phyloP scores from a whole-genome alignment of 2,888 invertebrate species.

The Lasioglossum oenotherae region DNA sequence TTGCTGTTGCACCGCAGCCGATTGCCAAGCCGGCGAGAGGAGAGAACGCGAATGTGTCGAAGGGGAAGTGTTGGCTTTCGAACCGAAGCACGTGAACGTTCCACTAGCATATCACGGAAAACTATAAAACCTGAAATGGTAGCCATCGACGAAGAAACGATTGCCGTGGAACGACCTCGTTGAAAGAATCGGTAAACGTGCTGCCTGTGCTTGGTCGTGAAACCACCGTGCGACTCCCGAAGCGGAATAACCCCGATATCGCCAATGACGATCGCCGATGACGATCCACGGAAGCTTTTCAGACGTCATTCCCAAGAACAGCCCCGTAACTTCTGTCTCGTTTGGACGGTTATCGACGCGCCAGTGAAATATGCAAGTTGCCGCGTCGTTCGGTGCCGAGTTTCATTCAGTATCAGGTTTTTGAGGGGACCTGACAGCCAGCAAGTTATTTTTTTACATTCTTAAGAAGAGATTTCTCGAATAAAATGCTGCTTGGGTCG shows the following conservation, averaged over 20 bases:
- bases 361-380: background rate
- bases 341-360: background rate
- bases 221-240: slow-evolving; percentile 6
- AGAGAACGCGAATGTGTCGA: slow-evolving; percentile 57
- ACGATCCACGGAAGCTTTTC: slow-evolving; percentile 8
- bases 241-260: slow-evolving; percentile 2
- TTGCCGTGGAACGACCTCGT: slow-evolving; percentile 25
- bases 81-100: slow-evolving; percentile 61
- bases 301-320: background rate
- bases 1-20: background rate
- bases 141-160: slow-evolving; percentile 26
- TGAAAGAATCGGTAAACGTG: slow-evolving; percentile 34
- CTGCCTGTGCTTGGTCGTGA: slow-evolving; percentile 9
- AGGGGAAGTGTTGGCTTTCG: slow-evolving; percentile 59
- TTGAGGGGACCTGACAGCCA: background rate
- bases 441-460: background rate
- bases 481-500: background rate
- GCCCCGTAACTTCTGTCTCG: background rate
- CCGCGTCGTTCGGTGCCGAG: background rate
- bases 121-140: slow-evolving; percentile 43
- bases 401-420: background rate
- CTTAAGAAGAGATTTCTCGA: background rate
- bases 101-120: slow-evolving; percentile 43
- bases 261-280: slow-evolving; percentile 4
- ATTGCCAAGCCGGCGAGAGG: slow-evolving; percentile 45